phyloP scores from a whole-genome alignment of 1,140 invertebrate genomes.

The Drosophila malerkotliana region DNA sequence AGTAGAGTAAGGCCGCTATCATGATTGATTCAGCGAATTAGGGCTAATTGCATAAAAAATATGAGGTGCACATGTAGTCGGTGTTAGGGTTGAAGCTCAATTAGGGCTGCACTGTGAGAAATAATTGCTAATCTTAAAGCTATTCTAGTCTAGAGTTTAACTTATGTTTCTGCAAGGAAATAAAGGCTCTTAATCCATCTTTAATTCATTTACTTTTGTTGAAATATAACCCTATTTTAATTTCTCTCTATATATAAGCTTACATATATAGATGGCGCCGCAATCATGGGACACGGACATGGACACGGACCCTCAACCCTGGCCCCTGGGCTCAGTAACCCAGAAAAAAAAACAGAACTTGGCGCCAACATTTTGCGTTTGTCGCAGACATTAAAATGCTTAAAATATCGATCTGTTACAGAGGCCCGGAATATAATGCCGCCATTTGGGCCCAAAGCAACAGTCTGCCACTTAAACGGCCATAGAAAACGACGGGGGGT shows the following conservation, averaged over 20 bases:
- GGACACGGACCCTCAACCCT: conserved; percentile 56
- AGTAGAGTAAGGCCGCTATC: conserved; percentile 49
- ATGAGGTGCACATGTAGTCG: conserved; percentile 72
- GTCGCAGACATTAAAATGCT: conserved; percentile 81
- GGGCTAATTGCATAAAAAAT: conserved; percentile 79
- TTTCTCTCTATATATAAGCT: conserved; percentile 8
- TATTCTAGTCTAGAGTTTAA: too few relatives aligned
- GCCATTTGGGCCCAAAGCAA: conserved; percentile 54
- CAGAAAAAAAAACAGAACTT: conserved; percentile 35
- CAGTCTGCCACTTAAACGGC: conserved; percentile 77
- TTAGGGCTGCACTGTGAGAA: conserved; percentile 21
- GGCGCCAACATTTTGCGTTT: conserved; percentile 81
- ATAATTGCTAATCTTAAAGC: too few relatives aligned
- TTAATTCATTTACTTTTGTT: background rate
- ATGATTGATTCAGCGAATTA: conserved; percentile 77
- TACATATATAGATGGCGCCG: conserved; percentile 31
- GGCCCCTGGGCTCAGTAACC: conserved; percentile 31
- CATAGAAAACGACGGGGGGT: conserved; percentile 20
- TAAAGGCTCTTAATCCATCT: background rate
- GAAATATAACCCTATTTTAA: background rate
- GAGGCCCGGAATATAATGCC: conserved; percentile 60
- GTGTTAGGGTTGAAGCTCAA: conserved; percentile 45
- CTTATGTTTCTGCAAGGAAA: too few relatives aligned
- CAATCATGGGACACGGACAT: conserved; percentile 37
- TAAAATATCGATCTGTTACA: conserved; percentile 76